Percentiles rank a stretch among this genome's conserved stretches.
These are phyloP conservation scores for Episyrphus balteatus DNA, from an alignment of 1,140 invertebrate species.

Conservation along the genomic window DNA sequence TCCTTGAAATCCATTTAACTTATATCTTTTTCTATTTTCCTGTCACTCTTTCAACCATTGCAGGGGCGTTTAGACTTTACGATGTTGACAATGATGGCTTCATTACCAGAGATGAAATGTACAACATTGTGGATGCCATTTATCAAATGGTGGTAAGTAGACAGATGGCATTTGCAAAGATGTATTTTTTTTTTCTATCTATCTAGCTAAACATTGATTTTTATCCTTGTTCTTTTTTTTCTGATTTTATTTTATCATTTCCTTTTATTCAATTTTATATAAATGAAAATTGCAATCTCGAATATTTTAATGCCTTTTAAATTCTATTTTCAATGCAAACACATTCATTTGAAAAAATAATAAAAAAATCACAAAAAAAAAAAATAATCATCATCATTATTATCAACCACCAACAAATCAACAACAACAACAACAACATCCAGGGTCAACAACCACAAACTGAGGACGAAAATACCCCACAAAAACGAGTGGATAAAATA, in stretches of 20 bases:
- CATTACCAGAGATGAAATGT: slow-evolving; percentile 96
- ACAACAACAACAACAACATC: too few relatives aligned
- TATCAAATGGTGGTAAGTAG: slow-evolving; percentile 96
- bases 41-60: slow-evolving; percentile 27
- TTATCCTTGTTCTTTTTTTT: not conserved
- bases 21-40: slow-evolving; percentile 6
- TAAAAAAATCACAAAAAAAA: too few relatives aligned
- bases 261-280: too few relatives aligned
- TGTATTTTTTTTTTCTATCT: too few relatives aligned
- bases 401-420: too few relatives aligned
- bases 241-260: too few relatives aligned
- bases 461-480: slow-evolving; percentile 90
- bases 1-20: slow-evolving; percentile 4
- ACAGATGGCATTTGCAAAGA: not conserved
- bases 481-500: slow-evolving; percentile 93
- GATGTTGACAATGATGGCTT: slow-evolving; percentile 97
- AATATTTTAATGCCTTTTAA: not conserved
- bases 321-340: slow-evolving; percentile 1
- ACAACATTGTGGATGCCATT: slow-evolving; percentile 97
- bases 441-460: slow-evolving; percentile 81
- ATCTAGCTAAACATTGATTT: not conserved
- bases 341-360: not conserved
- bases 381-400: too few relatives aligned
- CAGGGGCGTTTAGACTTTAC: slow-evolving; percentile 95
- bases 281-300: not conserved